A percentile compares a stretch with the other conserved stretches of the same genome.
Conservation (phyloP, 2,797 vertebrate species). For the Australoheros facetus region DNA sequence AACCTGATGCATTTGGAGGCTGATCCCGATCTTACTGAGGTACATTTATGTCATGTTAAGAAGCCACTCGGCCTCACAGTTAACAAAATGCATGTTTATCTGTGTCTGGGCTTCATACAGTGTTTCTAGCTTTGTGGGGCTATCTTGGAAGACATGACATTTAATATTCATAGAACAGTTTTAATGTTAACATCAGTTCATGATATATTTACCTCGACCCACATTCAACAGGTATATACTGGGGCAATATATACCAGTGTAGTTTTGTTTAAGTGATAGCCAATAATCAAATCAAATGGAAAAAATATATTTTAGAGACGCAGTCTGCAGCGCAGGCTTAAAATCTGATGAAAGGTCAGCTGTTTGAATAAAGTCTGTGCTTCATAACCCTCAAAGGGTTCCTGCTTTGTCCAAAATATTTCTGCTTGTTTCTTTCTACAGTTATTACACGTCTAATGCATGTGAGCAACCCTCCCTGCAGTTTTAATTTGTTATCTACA, state of each 20-base stretch:
- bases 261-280: neutral
- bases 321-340: neutral
- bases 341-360: neutral
- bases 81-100: slow-evolving; percentile 48
- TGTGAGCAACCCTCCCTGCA: neutral
- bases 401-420: neutral
- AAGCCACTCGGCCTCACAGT: slow-evolving; percentile 12
- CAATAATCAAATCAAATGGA: neutral
- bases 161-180: neutral
- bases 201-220: neutral
- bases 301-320: neutral
- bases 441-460: neutral
- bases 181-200: neutral
- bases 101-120: neutral
- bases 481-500: neutral
- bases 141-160: neutral
- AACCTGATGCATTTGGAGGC: slow-evolving; percentile 81
- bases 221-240: neutral
- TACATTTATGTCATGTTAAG: slow-evolving; percentile 63
- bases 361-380: neutral
- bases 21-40: slow-evolving; percentile 79
- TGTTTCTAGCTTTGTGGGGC: neutral
- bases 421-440: neutral
- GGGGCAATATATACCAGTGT: neutral
- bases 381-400: neutral